Evolutionary conservation across 2,113 vertebrate species (phyloP).

Genomic region (Podiceps cristatus): DNA sequence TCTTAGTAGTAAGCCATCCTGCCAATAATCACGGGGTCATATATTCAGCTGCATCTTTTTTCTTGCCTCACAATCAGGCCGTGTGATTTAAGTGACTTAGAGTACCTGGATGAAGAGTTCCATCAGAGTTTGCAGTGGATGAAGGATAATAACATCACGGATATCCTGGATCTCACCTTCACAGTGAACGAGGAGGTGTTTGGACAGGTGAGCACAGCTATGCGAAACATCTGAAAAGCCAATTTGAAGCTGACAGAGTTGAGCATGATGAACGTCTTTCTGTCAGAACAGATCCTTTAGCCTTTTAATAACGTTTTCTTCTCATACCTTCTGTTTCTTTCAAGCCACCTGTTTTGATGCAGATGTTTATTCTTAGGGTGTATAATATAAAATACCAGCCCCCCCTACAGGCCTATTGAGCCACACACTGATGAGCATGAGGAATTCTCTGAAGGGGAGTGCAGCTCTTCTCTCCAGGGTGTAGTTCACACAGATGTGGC

Average conservation of each 20-base stretch:
- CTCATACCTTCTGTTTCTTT: slow-evolving; percentile 15
- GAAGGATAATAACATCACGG: slow-evolving; percentile 98
- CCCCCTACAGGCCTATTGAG: slow-evolving; percentile 8
- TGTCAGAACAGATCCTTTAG: slow-evolving; percentile 38
- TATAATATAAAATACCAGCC: not conserved
- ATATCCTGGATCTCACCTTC: slow-evolving; percentile 96
- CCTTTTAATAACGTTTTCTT: slow-evolving; percentile 26
- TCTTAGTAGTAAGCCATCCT: not conserved
- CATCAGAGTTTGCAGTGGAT: slow-evolving; percentile 99
- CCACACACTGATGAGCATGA: slow-evolving; percentile 21
- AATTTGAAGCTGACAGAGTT: slow-evolving; percentile 3
- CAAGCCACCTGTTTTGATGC: slow-evolving; percentile 37
- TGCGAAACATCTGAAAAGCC: slow-evolving; percentile 9
- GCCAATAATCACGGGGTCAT: not conserved
- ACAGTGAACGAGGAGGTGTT: slow-evolving; percentile 99
- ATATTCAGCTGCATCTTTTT: not conserved
- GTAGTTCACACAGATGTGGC: slow-evolving; percentile 24
- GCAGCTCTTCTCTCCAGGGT: not conserved
- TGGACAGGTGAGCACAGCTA: slow-evolving; percentile 88
- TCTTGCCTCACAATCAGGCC: slow-evolving; percentile 73
- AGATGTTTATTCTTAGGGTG: slow-evolving; percentile 32
- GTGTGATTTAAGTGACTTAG: slow-evolving; percentile 94
- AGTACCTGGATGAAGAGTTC: slow-evolving; percentile 98
- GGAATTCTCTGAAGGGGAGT: slow-evolving; percentile 36
- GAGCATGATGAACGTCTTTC: slow-evolving; percentile 14